phyloP scores from a whole-genome alignment of 2,797 vertebrate species.

The Danio choprae region DNA sequence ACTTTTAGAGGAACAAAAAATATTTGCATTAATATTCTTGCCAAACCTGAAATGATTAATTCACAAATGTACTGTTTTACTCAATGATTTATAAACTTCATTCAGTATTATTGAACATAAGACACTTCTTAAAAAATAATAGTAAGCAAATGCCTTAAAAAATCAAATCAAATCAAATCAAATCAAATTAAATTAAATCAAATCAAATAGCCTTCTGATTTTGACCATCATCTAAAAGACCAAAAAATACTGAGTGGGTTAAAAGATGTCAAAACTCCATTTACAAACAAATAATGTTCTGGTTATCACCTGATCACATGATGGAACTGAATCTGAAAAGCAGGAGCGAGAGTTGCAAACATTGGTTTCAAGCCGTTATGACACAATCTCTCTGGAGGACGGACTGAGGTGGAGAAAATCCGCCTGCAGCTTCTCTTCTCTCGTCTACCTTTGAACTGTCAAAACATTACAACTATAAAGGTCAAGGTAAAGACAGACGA shows the following conservation, averaged over 20 bases:
- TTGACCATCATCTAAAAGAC: neutral
- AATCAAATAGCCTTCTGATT: no score
- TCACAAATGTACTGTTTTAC: no score
- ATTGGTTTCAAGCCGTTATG: neutral
- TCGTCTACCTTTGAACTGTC: conserved; percentile 57
- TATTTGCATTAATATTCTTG: no score
- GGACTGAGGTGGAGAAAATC: conserved; percentile 32
- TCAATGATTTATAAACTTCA: no score
- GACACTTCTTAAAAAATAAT: no score
- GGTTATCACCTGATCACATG: neutral
- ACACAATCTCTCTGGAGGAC: conserved; percentile 54
- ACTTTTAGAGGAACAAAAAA: no score
- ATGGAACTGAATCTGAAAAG: neutral
- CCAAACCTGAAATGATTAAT: no score
- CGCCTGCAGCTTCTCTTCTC: conserved; percentile 54
- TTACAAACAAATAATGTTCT: neutral
- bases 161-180: no score
- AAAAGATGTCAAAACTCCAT: neutral
- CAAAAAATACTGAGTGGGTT: neutral
- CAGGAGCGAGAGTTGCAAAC: neutral
- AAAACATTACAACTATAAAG: conserved; percentile 71
- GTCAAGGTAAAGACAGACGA: conserved; percentile 62
- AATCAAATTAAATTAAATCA: no score
- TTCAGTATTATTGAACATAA: no score
- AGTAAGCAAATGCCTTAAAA: no score